phyloP scores from a whole-genome alignment of 2,888 invertebrate species.

The Tenthredo mesomela region DNA sequence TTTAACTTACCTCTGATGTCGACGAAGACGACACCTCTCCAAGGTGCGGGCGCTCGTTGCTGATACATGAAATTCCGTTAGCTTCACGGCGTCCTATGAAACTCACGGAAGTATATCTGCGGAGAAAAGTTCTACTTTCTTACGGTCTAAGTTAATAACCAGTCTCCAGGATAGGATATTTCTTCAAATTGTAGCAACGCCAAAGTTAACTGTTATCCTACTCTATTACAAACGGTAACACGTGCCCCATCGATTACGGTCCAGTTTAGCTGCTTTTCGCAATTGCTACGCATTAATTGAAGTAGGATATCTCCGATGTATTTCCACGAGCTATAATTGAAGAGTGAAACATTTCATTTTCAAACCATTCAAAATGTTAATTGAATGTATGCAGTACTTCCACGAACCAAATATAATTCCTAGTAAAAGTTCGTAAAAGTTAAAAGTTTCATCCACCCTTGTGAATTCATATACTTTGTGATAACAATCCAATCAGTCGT shows the following conservation, averaged over 20 bases:
- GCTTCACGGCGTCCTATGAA: constrained; percentile 6
- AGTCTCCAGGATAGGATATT: background rate
- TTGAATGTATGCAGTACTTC: background rate
- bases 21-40: constrained; percentile 18
- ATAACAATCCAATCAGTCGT: background rate
- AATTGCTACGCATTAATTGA: background rate
- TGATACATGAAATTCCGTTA: constrained; percentile 50
- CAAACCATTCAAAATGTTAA: background rate
- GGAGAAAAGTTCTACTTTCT: constrained; percentile 45
- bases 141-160: constrained; percentile 33
- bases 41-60: constrained; percentile 25
- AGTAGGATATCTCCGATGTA: background rate
- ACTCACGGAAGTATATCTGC: constrained; percentile 46
- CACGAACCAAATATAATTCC: background rate
- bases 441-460: background rate
- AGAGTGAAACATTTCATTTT: background rate
- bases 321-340: background rate
- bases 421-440: background rate
- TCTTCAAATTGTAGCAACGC: constrained; percentile 4
- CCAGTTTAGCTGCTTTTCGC: background rate
- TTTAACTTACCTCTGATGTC: background rate
- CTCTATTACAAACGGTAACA: constrained; percentile 2
- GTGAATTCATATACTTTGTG: too few relatives aligned
- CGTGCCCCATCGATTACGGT: background rate
- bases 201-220: constrained; percentile 25